Percentiles rank a stretch among this genome's conserved stretches.
Evolutionary conservation across 23 tunicate species (phyloP).

Genomic region (Ascidia mentula): DNA sequence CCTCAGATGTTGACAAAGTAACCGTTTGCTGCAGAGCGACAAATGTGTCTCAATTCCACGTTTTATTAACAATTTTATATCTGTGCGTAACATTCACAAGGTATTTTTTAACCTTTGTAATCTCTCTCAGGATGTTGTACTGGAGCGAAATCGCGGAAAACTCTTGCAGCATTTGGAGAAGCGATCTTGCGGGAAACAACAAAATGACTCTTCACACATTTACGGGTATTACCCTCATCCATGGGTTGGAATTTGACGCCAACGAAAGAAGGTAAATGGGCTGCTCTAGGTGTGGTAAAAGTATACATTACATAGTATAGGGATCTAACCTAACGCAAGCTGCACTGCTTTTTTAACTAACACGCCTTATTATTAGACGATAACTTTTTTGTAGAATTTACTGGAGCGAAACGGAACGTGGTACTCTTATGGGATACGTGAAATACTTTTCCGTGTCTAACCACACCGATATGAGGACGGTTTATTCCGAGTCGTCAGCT

Average conservation of each 20-base stretch:
- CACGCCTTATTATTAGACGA: not conserved
- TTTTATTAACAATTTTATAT: no score
- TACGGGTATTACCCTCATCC: conserved; percentile 17
- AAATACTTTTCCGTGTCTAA: not conserved
- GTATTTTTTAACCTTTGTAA: no score
- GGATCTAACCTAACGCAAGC: not conserved
- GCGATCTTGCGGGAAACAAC: conserved; percentile 43
- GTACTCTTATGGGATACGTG: not conserved
- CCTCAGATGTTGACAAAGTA: no score
- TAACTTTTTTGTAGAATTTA: conserved; percentile 32
- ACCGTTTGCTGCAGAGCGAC: no score
- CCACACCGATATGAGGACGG: not conserved
- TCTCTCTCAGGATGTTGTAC: conserved; percentile 28
- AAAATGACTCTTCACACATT: conserved; percentile 33
- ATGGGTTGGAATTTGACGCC: conserved; percentile 32
- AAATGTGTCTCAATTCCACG: no score
- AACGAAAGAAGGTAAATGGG: conserved; percentile 31
- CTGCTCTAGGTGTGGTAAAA: not conserved
- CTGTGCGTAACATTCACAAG: no score
- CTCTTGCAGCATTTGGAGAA: conserved; percentile 25
- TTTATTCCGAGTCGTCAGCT: not conserved
- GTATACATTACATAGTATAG: not conserved
- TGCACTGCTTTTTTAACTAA: not conserved
- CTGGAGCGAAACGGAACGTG: conserved; percentile 38
- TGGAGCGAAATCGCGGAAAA: conserved; percentile 41